Percentiles rank a stretch among this genome's conserved stretches.
phyloP scores from a whole-genome alignment of 2,113 vertebrate species.

The Chloroceryle aenea region DNA sequence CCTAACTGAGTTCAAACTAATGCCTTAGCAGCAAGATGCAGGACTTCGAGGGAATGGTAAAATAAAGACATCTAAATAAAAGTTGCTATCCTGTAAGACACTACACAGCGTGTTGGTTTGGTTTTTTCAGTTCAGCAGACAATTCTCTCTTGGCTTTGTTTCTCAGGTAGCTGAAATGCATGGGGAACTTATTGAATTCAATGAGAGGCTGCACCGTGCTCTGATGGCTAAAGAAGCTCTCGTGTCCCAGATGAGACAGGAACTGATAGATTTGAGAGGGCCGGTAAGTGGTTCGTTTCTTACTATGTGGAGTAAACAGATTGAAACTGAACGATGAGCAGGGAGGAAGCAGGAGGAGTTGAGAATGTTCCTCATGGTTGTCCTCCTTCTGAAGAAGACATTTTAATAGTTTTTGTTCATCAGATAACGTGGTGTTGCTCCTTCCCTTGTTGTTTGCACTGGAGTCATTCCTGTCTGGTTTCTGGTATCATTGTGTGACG shows the following conservation, averaged over 20 bases:
- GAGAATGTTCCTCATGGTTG: background rate
- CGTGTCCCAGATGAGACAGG: slow-evolving; percentile 95
- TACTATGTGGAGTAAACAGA: background rate
- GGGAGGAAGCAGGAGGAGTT: background rate
- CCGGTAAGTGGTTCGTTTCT: slow-evolving; percentile 81
- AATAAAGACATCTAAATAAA: background rate
- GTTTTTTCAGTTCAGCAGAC: background rate
- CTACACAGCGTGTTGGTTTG: background rate
- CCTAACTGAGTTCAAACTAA: background rate
- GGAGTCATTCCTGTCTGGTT: background rate
- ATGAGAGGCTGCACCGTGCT: slow-evolving; percentile 92
- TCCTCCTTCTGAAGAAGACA: background rate
- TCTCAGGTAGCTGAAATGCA: slow-evolving; percentile 98
- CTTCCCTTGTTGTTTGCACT: background rate
- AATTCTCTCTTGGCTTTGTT: background rate
- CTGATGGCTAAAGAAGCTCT: slow-evolving; percentile 96
- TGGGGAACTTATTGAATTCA: slow-evolving; percentile 97
- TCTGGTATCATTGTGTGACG: background rate
- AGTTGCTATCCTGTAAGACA: background rate
- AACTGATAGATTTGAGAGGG: slow-evolving; percentile 95
- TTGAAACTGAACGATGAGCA: background rate
- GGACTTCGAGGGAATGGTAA: background rate
- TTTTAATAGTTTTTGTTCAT: background rate
- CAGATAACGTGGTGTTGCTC: background rate
- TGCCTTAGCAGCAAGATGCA: background rate